Conservation (phyloP, 2,797 vertebrate genomes). For the Choloepus didactylus region DNA sequence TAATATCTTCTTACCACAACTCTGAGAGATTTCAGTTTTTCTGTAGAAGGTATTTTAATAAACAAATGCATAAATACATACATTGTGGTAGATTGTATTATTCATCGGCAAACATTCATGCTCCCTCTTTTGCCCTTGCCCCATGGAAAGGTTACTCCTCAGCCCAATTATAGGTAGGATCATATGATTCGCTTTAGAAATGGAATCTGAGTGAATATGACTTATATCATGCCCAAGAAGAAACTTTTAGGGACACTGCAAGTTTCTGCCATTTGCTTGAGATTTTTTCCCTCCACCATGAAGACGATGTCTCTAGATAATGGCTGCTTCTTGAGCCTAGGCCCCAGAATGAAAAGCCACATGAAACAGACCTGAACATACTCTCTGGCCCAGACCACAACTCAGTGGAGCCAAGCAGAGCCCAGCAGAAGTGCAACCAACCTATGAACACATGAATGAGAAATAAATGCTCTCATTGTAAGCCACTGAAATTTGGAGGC, state of each 20-base stretch:
- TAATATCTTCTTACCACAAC: constrained; percentile 28
- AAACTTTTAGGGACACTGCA: neutral
- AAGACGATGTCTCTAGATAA: neutral
- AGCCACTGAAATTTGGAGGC: neutral
- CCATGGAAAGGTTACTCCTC: neutral
- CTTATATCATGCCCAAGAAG: neutral
- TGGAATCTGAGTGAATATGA: neutral
- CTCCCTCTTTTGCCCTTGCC: neutral
- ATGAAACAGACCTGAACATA: neutral
- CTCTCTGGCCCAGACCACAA: neutral
- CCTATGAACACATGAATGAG: neutral
- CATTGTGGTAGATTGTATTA: neutral
- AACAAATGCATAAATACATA: neutral
- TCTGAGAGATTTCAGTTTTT: constrained; percentile 29
- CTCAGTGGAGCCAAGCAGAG: neutral
- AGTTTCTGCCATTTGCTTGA: neutral
- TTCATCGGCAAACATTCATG: neutral
- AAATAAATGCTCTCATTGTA: neutral
- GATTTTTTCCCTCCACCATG: neutral
- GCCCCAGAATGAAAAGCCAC: neutral
- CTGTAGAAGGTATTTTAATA: constrained; percentile 34
- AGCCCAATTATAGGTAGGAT: neutral
- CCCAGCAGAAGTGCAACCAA: neutral
- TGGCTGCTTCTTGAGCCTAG: neutral
- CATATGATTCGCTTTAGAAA: neutral